phyloP scores from a whole-genome alignment of 1,140 invertebrate genomes.

The Anoplophora glabripennis region DNA sequence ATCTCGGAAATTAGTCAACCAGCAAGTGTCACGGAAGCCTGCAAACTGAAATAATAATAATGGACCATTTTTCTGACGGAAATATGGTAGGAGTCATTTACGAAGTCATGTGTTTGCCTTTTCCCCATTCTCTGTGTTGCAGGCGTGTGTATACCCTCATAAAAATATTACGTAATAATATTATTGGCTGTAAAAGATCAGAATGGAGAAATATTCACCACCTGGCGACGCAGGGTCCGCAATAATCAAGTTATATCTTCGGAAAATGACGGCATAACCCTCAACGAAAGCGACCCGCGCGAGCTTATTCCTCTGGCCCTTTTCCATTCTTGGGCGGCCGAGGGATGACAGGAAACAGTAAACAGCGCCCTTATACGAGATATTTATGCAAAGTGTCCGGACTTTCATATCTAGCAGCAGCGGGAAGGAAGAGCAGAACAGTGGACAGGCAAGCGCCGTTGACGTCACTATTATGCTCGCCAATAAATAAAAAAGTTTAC shows the following conservation, averaged over 20 bases:
- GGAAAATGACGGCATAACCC: slow-evolving; percentile 4
- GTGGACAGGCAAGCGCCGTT: slow-evolving; percentile 8
- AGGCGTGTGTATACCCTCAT: too few species aligned
- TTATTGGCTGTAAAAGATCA: slow-evolving; percentile 1
- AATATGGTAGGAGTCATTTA: too few species aligned
- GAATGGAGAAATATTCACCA: slow-evolving; percentile 12
- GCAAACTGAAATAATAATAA: too few species aligned
- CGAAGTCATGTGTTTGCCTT: too few species aligned
- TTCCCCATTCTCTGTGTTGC: too few species aligned
- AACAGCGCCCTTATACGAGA: slow-evolving; percentile 13
- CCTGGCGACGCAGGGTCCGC: slow-evolving; percentile 3
- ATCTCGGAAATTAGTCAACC: too few species aligned
- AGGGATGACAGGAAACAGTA: slow-evolving; percentile 7
- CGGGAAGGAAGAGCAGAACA: slow-evolving; percentile 7
- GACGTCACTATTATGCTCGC: slow-evolving; percentile 1
- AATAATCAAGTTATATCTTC: slow-evolving; percentile 15
- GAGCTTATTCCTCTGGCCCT: slow-evolving; percentile 1
- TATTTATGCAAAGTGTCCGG: slow-evolving; percentile 18
- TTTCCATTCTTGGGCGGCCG: background rate
- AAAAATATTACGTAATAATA: too few species aligned
- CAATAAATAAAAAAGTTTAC: slow-evolving; percentile 1
- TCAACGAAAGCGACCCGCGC: slow-evolving; percentile 1
- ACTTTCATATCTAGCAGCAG: background rate
- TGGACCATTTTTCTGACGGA: too few species aligned
- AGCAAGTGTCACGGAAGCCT: too few species aligned